Conservation (phyloP, 2,888 invertebrate genomes). For the Drymonia ruficornis region DNA sequence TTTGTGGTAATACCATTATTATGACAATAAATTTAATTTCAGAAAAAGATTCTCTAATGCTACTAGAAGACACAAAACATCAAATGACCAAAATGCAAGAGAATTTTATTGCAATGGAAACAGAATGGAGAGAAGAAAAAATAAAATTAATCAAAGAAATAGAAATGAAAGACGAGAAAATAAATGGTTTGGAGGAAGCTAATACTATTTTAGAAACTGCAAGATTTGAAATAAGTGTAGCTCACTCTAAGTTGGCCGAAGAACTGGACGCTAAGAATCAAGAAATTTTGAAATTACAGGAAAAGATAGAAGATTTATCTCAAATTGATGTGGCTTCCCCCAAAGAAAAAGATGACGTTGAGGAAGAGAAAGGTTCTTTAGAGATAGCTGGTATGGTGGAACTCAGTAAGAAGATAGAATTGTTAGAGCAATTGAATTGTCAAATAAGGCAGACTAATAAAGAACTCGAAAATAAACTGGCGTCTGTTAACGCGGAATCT, state of each 20-base stretch:
- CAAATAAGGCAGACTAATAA: slow-evolving; percentile 81
- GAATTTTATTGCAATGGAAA: slow-evolving; percentile 89
- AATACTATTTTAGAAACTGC: slow-evolving; percentile 79
- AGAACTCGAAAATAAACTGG: slow-evolving; percentile 81
- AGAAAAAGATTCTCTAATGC: slow-evolving; percentile 88
- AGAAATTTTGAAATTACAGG: slow-evolving; percentile 66
- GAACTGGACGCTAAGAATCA: slow-evolving; percentile 79
- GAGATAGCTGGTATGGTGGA: slow-evolving; percentile 75
- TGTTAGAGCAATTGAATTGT: slow-evolving; percentile 79
- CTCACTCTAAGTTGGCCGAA: slow-evolving; percentile 81
- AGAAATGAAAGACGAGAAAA: slow-evolving; percentile 82
- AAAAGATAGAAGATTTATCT: slow-evolving; percentile 55
- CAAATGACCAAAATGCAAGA: slow-evolving; percentile 93
- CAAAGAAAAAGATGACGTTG: slow-evolving; percentile 67
- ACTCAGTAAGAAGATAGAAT: slow-evolving; percentile 78
- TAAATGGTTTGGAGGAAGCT: slow-evolving; percentile 83
- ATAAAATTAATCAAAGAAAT: slow-evolving; percentile 81
- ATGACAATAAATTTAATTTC: slow-evolving; percentile 31
- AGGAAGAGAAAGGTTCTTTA: slow-evolving; percentile 85
- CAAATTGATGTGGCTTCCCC: slow-evolving; percentile 34
- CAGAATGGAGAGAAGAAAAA: slow-evolving; percentile 89
- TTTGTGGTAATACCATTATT: not conserved
- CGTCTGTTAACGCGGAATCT: slow-evolving; percentile 54
- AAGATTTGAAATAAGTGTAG: slow-evolving; percentile 79
- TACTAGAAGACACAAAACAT: slow-evolving; percentile 91